A percentile compares a stretch with the other conserved stretches of the same genome.
Evolutionary conservation across 2,113 vertebrate genomes (phyloP).

Genomic region (Malurus cyaneus): DNA sequence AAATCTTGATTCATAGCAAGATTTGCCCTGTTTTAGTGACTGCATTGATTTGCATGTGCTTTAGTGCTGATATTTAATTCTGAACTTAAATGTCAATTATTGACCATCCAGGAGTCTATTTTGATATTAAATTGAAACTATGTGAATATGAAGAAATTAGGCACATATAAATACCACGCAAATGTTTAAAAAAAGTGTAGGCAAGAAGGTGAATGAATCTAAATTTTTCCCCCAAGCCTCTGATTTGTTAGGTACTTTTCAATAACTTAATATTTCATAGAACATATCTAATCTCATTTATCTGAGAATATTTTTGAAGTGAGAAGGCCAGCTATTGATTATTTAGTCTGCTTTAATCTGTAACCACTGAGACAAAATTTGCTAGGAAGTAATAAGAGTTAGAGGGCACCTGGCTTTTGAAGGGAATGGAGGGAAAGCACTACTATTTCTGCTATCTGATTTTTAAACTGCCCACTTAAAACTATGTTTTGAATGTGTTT

Average conservation of each 20-base stretch:
- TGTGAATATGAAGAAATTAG: background rate
- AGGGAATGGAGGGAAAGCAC: background rate
- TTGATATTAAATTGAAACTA: background rate
- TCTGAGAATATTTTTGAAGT: constrained; percentile 8
- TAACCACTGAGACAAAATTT: constrained; percentile 37
- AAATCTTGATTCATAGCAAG: background rate
- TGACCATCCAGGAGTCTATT: background rate
- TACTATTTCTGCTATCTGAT: background rate
- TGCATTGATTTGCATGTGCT: background rate
- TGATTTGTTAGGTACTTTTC: constrained; percentile 10
- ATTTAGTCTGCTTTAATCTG: constrained; percentile 14
- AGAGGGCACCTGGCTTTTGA: background rate
- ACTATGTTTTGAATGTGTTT: background rate
- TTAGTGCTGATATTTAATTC: background rate
- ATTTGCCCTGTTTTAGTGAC: background rate
- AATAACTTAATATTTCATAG: constrained; percentile 4
- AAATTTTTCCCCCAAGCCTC: background rate
- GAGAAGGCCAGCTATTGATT: constrained; percentile 27
- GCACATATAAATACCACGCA: background rate
- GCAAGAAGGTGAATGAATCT: background rate
- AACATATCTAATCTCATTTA: background rate
- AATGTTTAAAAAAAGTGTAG: background rate
- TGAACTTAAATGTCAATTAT: background rate
- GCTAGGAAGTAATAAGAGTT: constrained; percentile 36
- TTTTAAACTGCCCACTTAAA: constrained; percentile 29